Conservation (phyloP, 2,113 vertebrate genomes). For the Oxygymnocypris stewartii region DNA sequence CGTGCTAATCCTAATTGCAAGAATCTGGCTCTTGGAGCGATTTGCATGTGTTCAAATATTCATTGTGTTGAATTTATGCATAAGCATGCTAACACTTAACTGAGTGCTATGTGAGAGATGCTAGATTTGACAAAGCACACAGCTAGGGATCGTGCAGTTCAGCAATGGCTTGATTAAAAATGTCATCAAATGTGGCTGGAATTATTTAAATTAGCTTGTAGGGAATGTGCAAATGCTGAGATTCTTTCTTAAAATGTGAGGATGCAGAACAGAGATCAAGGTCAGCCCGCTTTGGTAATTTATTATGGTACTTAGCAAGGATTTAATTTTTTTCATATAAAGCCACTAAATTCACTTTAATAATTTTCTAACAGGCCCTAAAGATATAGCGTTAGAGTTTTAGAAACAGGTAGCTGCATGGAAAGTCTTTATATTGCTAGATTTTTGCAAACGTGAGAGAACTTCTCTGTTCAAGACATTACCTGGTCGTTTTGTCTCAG, state of each 20-base stretch:
- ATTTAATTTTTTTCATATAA: background rate
- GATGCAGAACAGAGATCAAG: background rate
- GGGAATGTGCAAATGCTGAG: constrained; percentile 8
- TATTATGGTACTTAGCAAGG: background rate
- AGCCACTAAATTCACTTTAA: background rate
- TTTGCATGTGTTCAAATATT: constrained; percentile 25
- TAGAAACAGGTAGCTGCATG: background rate
- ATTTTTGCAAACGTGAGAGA: background rate
- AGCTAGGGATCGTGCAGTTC: background rate
- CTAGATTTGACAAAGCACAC: constrained; percentile 17
- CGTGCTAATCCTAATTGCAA: background rate
- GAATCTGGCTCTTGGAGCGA: constrained; percentile 14
- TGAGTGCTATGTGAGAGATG: background rate
- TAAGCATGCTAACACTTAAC: constrained; percentile 11
- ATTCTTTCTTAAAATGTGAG: background rate
- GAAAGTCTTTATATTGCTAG: background rate
- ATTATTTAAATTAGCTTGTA: background rate
- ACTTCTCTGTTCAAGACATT: background rate
- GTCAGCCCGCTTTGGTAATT: background rate
- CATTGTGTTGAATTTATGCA: background rate
- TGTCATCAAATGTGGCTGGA: background rate
- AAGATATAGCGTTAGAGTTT: background rate
- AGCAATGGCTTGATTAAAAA: background rate
- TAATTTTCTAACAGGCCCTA: background rate
- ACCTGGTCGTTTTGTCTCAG: background rate